Evolutionary conservation across 2,888 invertebrate species (phyloP), one percentile per base, ranked within the genome.

Genomic region (Cheilosia impressa): DNA sequence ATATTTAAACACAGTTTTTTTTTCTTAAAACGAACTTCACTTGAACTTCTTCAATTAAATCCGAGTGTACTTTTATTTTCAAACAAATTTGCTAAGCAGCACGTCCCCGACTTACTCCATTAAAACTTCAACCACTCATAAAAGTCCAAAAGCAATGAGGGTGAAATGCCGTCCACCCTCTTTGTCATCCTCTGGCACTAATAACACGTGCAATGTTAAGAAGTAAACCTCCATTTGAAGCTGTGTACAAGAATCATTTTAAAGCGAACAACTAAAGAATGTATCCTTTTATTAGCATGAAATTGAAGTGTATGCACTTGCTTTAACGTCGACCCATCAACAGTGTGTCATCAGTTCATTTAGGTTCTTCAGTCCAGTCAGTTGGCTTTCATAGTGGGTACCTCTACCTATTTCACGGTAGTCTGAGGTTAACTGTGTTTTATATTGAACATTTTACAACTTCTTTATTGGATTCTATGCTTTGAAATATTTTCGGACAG

Each of bases 231-330:
- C 17, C 47, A 19, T 41, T 38, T 57, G 53, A 15, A 10, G 43
- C 43, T n/a, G 58, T 63, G 55, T 57, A 58, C 53, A 47, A 85
- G 65, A 76, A 71, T 76, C 71, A 66, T 52, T 85, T 43, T 60
- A 76, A 47, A 76, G 66, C 50, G 53, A 75, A 66, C 58, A 65
- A 75, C 53, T 45, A 13, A 52, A 62, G 66, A 66, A 66, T 55
- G 43, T 71, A 63, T 68, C 80, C 85, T 71, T 85, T 81, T 75
- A 80, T 80, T 68, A 81, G 72, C 75, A 71, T 72, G 13, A 85
- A 71, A 71, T 76, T 85, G 76, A 72, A 80, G 85, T 85, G 76
- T 66, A 85, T 76, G 71, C 66, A 84, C 80, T 84, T 76, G 76
- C 80, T 58, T 76, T 80, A 53, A 50, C 22, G 65, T 38, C 43